Evolutionary conservation across 2,888 invertebrate species (phyloP).

Genomic region (Agonopterix subpropinquella): DNA sequence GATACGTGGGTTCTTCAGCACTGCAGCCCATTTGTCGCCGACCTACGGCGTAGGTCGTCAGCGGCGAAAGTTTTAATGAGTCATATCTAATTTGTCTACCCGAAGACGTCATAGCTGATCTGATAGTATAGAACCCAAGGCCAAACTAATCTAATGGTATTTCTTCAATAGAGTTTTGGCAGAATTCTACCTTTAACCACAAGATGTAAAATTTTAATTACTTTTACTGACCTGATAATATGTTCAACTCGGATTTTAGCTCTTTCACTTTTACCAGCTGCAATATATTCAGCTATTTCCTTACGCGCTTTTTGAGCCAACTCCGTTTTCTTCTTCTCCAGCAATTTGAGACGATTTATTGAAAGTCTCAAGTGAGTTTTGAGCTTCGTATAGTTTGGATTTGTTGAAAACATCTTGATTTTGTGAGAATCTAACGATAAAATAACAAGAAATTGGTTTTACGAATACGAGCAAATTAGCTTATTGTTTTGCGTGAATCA

Average conservation of each 20-base stretch:
- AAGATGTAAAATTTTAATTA: neutral
- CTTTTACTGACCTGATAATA: slow-evolving; percentile 84
- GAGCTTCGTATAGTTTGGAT: slow-evolving; percentile 95
- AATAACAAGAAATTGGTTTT: neutral
- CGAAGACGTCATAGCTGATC: no score
- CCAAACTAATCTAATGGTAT: no score
- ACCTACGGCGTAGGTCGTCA: no score
- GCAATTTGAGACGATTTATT: slow-evolving; percentile 93
- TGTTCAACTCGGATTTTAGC: slow-evolving; percentile 99
- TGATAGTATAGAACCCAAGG: no score
- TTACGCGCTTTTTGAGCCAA: slow-evolving; percentile 95
- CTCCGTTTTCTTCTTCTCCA: slow-evolving; percentile 99
- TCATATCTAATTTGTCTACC: no score
- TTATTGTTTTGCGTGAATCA: neutral
- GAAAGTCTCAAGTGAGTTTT: slow-evolving; percentile 97
- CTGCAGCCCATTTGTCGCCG: no score
- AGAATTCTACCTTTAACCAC: no score
- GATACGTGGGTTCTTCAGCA: no score
- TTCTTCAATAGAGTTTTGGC: no score
- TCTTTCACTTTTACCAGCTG: slow-evolving; percentile 88
- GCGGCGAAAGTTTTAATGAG: no score
- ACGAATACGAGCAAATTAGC: neutral
- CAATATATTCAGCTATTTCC: slow-evolving; percentile 98
- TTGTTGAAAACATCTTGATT: slow-evolving; percentile 88
- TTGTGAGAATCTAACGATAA: slow-evolving; percentile 3